Evolutionary conservation across 2,113 vertebrate species (phyloP).

Genomic region (Channa maculata): DNA sequence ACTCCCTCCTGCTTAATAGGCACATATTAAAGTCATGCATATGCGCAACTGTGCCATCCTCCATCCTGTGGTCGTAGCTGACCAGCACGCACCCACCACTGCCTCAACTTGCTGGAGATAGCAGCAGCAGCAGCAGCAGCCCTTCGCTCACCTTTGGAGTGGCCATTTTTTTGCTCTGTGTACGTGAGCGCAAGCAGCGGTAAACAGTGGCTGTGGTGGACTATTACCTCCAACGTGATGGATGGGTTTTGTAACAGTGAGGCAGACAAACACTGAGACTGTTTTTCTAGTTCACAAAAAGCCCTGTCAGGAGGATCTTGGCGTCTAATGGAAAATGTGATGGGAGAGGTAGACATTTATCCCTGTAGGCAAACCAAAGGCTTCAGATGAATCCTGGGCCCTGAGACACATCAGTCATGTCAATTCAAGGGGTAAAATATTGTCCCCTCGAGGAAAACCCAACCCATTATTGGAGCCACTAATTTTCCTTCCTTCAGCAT

Average conservation of each 20-base stretch:
- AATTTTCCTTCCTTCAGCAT: constrained; percentile 28
- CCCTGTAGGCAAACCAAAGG: constrained; percentile 39
- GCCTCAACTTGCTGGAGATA: constrained; percentile 44
- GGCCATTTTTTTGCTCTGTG: constrained; percentile 16
- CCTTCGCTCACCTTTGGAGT: background rate
- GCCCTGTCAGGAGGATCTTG: constrained; percentile 45
- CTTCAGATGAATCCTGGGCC: constrained; percentile 51
- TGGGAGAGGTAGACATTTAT: constrained; percentile 53
- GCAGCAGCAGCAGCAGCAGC: constrained; percentile 9
- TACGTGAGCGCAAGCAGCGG: constrained; percentile 25
- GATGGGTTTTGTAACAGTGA: constrained; percentile 54
- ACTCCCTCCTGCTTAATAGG: constrained; percentile 28
- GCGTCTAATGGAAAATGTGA: constrained; percentile 52
- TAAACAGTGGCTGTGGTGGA: constrained; percentile 1
- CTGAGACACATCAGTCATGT: constrained; percentile 72
- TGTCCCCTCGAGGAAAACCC: constrained; percentile 54
- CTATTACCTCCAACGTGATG: constrained; percentile 41
- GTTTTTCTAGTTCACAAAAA: constrained; percentile 29
- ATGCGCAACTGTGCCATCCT: constrained; percentile 26
- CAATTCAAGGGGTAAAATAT: constrained; percentile 24
- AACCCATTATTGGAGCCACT: constrained; percentile 55
- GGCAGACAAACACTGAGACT: constrained; percentile 33
- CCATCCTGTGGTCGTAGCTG: constrained; percentile 45
- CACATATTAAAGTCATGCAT: constrained; percentile 53
- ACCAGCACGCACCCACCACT: constrained; percentile 3